Percentiles rank a stretch among this genome's conserved stretches.
Evolutionary conservation across 2,888 invertebrate genomes (phyloP).

Genomic region (Piscicola geometra): DNA sequence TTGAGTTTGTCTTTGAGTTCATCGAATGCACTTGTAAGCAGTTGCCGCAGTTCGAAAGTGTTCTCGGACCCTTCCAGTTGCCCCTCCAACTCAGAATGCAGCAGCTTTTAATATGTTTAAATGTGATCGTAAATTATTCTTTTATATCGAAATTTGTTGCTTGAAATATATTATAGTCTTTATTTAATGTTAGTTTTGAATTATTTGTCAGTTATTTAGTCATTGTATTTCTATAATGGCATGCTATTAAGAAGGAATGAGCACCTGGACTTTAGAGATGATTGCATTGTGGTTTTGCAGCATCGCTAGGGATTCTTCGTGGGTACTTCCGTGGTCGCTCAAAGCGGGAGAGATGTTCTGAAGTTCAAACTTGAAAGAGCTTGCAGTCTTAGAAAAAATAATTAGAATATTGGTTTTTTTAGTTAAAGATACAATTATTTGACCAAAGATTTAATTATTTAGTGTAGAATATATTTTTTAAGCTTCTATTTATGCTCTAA

Average conservation of each 20-base stretch:
- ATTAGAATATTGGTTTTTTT: too few relatives aligned
- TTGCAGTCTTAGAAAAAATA: neutral
- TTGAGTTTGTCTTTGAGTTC: constrained; percentile 16
- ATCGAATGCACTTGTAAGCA: constrained; percentile 17
- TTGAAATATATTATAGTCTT: too few relatives aligned
- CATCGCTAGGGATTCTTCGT: constrained; percentile 5
- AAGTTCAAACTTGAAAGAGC: constrained; percentile 13
- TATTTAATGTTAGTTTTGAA: too few relatives aligned
- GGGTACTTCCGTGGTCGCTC: constrained; percentile 9
- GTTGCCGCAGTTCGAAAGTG: constrained; percentile 21
- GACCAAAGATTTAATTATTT: too few relatives aligned
- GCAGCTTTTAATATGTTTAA: neutral
- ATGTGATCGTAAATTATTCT: too few relatives aligned
- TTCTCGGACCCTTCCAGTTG: neutral
- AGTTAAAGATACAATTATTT: too few relatives aligned
- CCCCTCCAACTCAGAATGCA: neutral
- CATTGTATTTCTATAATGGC: too few relatives aligned
- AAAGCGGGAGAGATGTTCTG: constrained; percentile 13
- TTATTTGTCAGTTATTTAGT: too few relatives aligned
- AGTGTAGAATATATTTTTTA: too few relatives aligned
- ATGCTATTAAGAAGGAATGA: too few relatives aligned
- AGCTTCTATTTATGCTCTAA: too few relatives aligned
- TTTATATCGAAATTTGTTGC: too few relatives aligned
- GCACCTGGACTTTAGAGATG: constrained; percentile 25
- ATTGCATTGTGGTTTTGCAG: constrained; percentile 27